phyloP scores from a whole-genome alignment of 2,113 vertebrate species.

The Datnioides undecimradiatus region DNA sequence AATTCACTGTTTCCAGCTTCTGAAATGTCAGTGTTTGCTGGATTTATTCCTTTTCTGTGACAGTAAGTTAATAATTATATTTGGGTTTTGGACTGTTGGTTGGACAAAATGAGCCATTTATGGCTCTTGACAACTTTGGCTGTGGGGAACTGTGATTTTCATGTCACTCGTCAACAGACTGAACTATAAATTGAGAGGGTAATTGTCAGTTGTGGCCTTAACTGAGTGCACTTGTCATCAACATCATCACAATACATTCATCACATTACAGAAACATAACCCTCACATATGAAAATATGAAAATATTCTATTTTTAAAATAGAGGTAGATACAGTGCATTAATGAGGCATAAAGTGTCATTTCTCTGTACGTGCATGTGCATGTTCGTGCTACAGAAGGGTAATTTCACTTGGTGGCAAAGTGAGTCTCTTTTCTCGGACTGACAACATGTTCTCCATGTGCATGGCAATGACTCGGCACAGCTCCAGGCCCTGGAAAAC shows the following conservation, averaged over 20 bases:
- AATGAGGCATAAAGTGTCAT: slow-evolving; percentile 29
- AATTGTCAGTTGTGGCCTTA: background rate
- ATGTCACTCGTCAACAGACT: background rate
- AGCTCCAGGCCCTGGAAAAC: slow-evolving; percentile 91
- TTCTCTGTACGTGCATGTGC: slow-evolving; percentile 27
- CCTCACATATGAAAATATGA: slow-evolving; percentile 51
- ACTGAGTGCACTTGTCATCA: background rate
- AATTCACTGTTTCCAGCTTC: too few species aligned
- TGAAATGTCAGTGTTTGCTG: too few species aligned
- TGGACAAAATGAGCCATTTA: background rate
- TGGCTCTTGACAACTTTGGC: background rate
- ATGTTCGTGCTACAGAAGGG: slow-evolving; percentile 86
- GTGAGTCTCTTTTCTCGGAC: slow-evolving; percentile 93
- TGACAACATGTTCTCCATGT: slow-evolving; percentile 92
- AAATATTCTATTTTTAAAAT: slow-evolving; percentile 46
- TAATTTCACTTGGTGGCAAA: slow-evolving; percentile 96
- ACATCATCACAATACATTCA: background rate
- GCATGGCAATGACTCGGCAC: slow-evolving; percentile 92
- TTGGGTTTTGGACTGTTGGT: background rate
- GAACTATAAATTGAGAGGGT: background rate
- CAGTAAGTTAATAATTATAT: too few species aligned
- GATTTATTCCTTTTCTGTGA: too few species aligned
- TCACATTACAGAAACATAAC: slow-evolving; percentile 10
- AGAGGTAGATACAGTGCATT: slow-evolving; percentile 73
- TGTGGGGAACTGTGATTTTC: background rate